phyloP scores from a whole-genome alignment of 30 jellyfish, hydroid and myxozoan species.

The Turritopsis dohrnii region DNA sequence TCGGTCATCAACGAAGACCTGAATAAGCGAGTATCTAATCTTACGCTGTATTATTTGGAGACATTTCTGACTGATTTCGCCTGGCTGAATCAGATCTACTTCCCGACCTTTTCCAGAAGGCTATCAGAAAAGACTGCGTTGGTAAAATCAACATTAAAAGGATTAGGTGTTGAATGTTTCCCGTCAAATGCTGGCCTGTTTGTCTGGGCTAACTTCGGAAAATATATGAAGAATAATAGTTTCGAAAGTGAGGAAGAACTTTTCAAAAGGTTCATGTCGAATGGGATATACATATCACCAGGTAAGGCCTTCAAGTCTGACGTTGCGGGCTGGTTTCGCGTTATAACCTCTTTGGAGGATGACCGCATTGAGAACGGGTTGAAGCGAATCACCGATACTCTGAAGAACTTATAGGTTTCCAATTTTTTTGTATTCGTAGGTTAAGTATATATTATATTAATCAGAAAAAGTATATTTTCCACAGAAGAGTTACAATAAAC shows the following conservation, averaged over 20 bases:
- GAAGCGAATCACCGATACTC: conserved; percentile 14
- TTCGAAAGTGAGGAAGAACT: conserved; percentile 53
- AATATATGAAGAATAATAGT: conserved; percentile 15
- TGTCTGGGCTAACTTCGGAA: conserved; percentile 56
- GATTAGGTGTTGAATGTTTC: conserved; percentile 29
- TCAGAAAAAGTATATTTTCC: no score
- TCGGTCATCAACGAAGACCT: conserved; percentile 24
- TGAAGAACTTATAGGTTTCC: background rate
- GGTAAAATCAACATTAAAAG: conserved; percentile 20
- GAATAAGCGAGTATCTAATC: conserved; percentile 21
- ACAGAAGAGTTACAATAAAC: no score
- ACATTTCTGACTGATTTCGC: conserved; percentile 38
- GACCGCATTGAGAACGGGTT: conserved; percentile 26
- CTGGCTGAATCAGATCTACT: conserved; percentile 45
- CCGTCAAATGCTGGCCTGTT: conserved; percentile 42
- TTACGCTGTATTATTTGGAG: conserved; percentile 38
- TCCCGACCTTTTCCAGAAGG: conserved; percentile 35
- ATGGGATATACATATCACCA: conserved; percentile 52
- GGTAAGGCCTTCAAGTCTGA: conserved; percentile 42
- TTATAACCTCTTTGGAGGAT: conserved; percentile 29
- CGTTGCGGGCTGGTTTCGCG: conserved; percentile 71
- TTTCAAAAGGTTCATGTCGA: conserved; percentile 35
- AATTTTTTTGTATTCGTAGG: no score
- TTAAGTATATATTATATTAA: no score
- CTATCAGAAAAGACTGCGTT: conserved; percentile 22